Evolutionary conservation across 2,113 vertebrate genomes (phyloP).

Genomic region (Campylomormyrus tamandua): DNA sequence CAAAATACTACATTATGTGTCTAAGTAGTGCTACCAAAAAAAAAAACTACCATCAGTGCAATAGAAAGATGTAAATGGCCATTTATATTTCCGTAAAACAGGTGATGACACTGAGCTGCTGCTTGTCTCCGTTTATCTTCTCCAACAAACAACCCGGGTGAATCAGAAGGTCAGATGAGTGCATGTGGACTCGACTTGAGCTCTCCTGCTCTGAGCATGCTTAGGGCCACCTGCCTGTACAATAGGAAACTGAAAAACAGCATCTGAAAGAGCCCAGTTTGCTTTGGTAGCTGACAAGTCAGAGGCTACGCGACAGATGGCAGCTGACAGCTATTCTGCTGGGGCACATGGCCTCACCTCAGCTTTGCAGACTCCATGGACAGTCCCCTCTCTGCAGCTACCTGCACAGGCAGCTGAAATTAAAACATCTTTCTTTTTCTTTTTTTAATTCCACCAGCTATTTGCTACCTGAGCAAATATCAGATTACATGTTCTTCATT

Average conservation of each 20-base stretch:
- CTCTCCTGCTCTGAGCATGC: neutral
- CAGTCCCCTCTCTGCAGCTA: neutral
- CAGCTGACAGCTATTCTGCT: neutral
- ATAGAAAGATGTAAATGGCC: neutral
- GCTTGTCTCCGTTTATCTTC: neutral
- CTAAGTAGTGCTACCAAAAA: neutral
- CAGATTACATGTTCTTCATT: neutral
- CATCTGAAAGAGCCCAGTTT: neutral
- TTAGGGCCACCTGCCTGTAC: neutral
- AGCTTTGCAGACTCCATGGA: neutral
- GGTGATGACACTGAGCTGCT: neutral
- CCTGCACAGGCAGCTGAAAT: neutral
- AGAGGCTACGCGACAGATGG: neutral
- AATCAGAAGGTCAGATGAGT: neutral
- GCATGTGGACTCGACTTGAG: neutral
- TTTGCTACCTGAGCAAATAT: neutral
- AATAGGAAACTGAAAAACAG: neutral
- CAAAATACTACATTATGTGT: neutral
- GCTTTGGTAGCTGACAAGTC: neutral
- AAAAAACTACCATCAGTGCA: neutral
- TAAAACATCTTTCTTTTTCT: neutral
- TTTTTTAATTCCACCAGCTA: neutral
- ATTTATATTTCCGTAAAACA: neutral
- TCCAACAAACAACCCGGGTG: neutral
- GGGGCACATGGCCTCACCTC: neutral